These are phyloP conservation scores for Pantherophis vulpinus DNA, from an alignment of 2,797 vertebrate species.

Conservation along the genomic window DNA sequence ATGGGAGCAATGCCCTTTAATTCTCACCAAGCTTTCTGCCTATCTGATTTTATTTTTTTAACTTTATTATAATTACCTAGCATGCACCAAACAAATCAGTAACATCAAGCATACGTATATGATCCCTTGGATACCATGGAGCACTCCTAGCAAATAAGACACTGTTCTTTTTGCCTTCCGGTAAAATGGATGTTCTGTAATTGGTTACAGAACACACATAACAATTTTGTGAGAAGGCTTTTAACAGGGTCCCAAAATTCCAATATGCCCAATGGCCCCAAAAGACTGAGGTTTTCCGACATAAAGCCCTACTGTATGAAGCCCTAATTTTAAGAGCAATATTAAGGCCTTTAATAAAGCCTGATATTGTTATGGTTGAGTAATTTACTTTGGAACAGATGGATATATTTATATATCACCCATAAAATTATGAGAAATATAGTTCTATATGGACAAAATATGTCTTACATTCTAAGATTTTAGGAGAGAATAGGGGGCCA, in stretches of 20 bases:
- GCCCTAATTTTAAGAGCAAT: not conserved
- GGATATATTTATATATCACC: not conserved
- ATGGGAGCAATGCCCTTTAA: not conserved
- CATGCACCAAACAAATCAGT: not conserved
- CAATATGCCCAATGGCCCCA: not conserved
- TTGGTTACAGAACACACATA: not conserved
- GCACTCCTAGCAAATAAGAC: not conserved
- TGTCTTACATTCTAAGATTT: not conserved
- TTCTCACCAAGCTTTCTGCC: not conserved
- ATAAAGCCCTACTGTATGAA: not conserved
- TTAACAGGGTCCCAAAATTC: not conserved
- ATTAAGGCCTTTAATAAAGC: not conserved
- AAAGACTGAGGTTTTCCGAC: not conserved
- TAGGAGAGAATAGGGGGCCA: not conserved
- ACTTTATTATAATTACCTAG: not conserved
- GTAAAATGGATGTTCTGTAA: not conserved
- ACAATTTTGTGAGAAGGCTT: not conserved
- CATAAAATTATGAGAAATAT: not conserved
- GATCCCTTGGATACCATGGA: not conserved
- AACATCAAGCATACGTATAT: not conserved
- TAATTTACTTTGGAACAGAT: constrained; percentile 16
- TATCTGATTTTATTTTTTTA: not conserved
- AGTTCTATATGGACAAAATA: not conserved
- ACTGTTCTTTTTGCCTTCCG: not conserved
- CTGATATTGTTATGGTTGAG: constrained; percentile 21